Base-by-base conservation (phyloP, 2,797 vertebrate genomes). In the Toxotes lorentzi region DNA sequence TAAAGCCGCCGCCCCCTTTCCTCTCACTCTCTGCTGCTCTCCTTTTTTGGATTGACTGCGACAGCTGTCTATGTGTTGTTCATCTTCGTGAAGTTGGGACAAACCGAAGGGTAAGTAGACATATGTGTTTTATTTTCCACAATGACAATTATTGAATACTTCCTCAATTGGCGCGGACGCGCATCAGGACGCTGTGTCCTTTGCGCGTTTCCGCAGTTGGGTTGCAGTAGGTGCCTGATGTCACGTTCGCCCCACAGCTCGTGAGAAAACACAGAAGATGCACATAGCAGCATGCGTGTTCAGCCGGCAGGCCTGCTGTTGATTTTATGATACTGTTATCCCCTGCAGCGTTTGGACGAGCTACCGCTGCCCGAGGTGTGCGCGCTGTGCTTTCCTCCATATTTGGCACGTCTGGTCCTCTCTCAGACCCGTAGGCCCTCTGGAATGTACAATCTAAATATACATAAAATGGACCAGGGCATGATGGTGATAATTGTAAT, bases 31-130 rank as follows among this genome's bases (percentile, higher is more conserved):
- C 58, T 27, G 4, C 71, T 78, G 72, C 73, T 78, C 72, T 67
- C 64, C 57, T 62, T 59, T 62, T 41, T 32, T 35, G 74, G 92
- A 93, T 53, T 85, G 94, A 94, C 80, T 65, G 78, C 82, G 79
- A 90, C 94, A 95, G 91, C 94, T 94, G 92, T 69, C 69, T 77
- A 87, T 87, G 89, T 79, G 70, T 79, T 45, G 67, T 66, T 59
- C 58, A 63, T 86, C 78, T 71, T 65, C 50, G 75, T 80, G 83
- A 89, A 91, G 90, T 86, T 72, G 19, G 76, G 84, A 89, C 63
- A 69, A 81, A 71, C 70, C 23, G 82, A 81, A 90, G 84, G 90
- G 95, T 96, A 78, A 96, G 95, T 88, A 32, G 2, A 53, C 7
- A 9, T 72, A 8, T 58, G 24, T 61, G 0, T 75, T 56, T 61